Base-by-base conservation (phyloP, 2,797 vertebrate genomes). In the Danio choprae region DNA sequence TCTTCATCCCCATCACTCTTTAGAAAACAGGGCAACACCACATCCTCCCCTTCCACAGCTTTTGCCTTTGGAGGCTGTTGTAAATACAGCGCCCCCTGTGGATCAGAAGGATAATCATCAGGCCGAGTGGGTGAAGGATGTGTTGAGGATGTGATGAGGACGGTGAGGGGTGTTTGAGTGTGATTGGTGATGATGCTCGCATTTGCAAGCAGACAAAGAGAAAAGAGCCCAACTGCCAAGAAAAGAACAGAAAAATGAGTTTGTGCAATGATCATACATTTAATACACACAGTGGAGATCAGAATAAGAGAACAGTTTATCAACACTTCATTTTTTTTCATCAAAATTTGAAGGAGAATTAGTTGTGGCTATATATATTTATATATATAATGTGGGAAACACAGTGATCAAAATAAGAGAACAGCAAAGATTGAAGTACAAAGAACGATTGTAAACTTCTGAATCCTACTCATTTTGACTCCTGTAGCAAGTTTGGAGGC, bases 11-110 rank as follows among this genome's bases (percentile, higher is more conserved):
- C 40, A 20, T 90, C 36, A 84, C 87, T 55, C 41, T 53, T 84
- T 13, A 90, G 82, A n/a, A 56, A 80, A 41, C 91, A 93, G 18
- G 82, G 85, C 64, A 92, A 86, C 64, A 86, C 9, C 65, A 91
- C 85, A 2, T 88, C 89, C 84, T 91, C 87, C 58, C 92, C 91
- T 60, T 90, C 89, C 85, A 89, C 88, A 70, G 89, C 89, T 81
- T 92, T 92, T 79, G 88, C 83, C 75, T 89, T 91, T 55, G 82
- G 81, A 44, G 90, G 89, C 44, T 83, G 88, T 81, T 91, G 90
- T 80, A 77, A 65, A 65, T 38, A 58, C 13, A 51, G 18, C 1
- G 11, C 22, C 41, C 22, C 63, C 16, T 77, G 51, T 56, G 62
- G 41, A 20, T 22, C n/a, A 1, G 48, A 18, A 53, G 60, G 38